Percentiles rank a stretch among this genome's conserved stretches.
phyloP scores from a whole-genome alignment of 92 coral and sea anemone species.

The Blastomussa wellsi region DNA sequence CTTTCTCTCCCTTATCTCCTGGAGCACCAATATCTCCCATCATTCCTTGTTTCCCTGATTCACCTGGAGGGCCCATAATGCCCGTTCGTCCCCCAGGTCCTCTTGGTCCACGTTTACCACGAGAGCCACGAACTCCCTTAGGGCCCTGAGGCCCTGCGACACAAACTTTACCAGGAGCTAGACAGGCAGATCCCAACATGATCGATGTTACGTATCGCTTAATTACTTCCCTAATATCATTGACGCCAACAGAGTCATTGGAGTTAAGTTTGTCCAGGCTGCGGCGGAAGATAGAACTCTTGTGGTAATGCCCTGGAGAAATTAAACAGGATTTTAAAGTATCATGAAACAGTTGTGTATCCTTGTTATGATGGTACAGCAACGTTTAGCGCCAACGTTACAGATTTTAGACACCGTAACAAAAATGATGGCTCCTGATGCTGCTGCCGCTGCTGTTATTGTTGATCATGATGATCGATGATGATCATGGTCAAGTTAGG shows the following conservation, averaged over 20 bases:
- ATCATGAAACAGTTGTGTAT: no score
- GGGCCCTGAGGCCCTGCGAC: slow-evolving; percentile 22
- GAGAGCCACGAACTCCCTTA: slow-evolving; percentile 7
- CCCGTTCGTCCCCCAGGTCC: slow-evolving; percentile 16
- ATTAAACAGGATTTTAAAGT: neutral
- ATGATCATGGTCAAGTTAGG: no score
- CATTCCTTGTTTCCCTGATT: slow-evolving; percentile 22
- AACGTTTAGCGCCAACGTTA: no score
- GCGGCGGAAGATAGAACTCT: neutral
- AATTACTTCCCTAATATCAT: neutral
- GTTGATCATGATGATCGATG: no score
- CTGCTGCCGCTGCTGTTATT: no score
- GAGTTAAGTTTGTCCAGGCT: neutral
- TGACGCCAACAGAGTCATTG: neutral
- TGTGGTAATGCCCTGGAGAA: neutral
- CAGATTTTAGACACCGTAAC: no score
- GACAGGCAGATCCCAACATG: neutral
- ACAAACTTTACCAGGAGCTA: neutral
- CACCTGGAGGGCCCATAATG: slow-evolving; percentile 22
- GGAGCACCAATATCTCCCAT: neutral
- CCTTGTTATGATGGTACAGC: neutral
- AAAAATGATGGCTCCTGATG: no score
- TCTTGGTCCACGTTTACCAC: slow-evolving; percentile 1
- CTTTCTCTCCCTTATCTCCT: neutral
- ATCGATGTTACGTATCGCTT: slow-evolving; percentile 6